phyloP scores from a whole-genome alignment of 2,797 vertebrate species.

The Alectoris magna region DNA sequence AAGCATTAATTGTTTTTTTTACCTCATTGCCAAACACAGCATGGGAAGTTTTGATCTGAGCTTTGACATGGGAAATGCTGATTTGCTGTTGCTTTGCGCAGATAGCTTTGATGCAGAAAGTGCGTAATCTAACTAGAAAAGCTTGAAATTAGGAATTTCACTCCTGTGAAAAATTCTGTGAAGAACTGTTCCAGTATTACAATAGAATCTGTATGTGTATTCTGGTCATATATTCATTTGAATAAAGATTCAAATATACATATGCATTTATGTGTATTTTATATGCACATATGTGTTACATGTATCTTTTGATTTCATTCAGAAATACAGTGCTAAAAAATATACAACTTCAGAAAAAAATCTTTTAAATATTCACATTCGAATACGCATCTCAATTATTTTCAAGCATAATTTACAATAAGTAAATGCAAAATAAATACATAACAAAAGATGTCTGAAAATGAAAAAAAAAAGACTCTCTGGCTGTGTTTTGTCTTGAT shows the following conservation, averaged over 20 bases:
- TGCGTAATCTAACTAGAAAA: background rate
- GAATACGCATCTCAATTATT: background rate
- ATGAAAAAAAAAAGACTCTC: background rate
- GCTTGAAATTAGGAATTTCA: background rate
- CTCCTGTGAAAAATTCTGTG: background rate
- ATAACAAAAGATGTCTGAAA: background rate
- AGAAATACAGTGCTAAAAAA: background rate
- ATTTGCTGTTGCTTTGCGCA: background rate
- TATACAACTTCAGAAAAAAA: background rate
- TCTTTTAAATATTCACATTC: background rate
- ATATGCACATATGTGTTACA: background rate
- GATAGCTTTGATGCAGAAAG: background rate
- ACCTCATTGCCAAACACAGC: background rate
- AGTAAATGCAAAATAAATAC: background rate
- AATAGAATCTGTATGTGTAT: background rate
- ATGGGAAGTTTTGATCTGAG: background rate
- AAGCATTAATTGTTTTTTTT: slow-evolving; percentile 12
- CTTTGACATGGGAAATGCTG: background rate
- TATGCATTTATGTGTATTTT: background rate
- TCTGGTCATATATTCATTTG: background rate
- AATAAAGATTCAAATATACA: background rate
- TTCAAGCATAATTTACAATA: background rate
- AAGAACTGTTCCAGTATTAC: background rate
- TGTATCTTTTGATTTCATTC: background rate
- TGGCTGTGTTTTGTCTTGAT: background rate